phyloP scores from a whole-genome alignment of 2,888 invertebrate species.

The Sphaerophoria rueppellii region DNA sequence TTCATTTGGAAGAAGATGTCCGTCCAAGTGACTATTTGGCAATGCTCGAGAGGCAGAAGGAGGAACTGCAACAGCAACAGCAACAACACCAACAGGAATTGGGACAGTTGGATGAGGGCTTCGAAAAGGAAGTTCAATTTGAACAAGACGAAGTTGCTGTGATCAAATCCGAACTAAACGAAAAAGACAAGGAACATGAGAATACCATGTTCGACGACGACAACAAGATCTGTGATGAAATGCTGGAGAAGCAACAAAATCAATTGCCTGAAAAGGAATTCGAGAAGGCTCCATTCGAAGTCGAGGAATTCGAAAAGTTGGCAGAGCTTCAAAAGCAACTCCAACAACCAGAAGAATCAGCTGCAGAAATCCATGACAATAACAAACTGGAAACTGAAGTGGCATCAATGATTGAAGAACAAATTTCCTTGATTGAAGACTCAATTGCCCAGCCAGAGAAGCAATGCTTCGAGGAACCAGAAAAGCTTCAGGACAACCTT shows the following conservation, averaged over 20 bases:
- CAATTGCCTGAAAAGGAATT: background rate
- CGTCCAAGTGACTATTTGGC: conserved; percentile 58
- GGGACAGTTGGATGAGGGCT: conserved; percentile 40
- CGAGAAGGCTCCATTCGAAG: background rate
- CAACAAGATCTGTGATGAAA: conserved; percentile 48
- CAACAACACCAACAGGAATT: conserved; percentile 38
- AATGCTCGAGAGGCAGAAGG: conserved; percentile 47
- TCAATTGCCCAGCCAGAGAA: conserved; percentile 54
- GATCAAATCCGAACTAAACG: background rate
- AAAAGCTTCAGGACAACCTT: conserved; percentile 43
- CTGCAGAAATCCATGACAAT: conserved; percentile 10
- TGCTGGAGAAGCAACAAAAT: conserved; percentile 35
- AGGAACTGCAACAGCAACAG: conserved; percentile 40
- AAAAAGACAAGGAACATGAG: conserved; percentile 14
- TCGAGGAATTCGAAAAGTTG: conserved; percentile 16
- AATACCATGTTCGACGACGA: conserved; percentile 26
- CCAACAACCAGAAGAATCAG: conserved; percentile 32
- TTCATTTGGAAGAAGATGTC: conserved; percentile 64
- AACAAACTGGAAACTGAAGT: conserved; percentile 46
- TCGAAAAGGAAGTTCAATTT: conserved; percentile 30
- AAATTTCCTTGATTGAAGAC: conserved; percentile 44
- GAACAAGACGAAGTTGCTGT: conserved; percentile 28
- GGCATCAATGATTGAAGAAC: conserved; percentile 12
- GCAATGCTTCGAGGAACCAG: conserved; percentile 66
- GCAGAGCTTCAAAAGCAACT: conserved; percentile 27